Conservation (phyloP, 2,113 vertebrate species). For the Cephalopterus ornatus region DNA sequence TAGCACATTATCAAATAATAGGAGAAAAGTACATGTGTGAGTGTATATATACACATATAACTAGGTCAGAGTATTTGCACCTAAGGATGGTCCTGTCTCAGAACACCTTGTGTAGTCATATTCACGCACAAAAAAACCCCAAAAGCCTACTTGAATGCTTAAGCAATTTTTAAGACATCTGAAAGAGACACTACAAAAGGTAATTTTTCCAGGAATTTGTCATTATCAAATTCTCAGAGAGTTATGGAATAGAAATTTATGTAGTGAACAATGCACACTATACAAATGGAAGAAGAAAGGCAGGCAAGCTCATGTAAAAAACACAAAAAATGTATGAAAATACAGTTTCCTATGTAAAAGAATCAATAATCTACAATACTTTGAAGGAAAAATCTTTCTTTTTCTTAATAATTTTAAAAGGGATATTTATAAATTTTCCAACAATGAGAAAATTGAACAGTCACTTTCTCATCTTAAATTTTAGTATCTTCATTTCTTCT, state of each 20-base stretch:
- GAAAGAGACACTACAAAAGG: background rate
- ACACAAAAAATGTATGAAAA: background rate
- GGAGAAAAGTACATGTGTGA: accelerated
- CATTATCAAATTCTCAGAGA: background rate
- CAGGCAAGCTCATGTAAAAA: background rate
- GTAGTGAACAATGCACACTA: background rate
- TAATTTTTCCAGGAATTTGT: background rate
- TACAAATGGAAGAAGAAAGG: background rate
- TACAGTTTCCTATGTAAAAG: accelerated
- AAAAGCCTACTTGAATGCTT: background rate
- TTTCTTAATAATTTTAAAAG: background rate
- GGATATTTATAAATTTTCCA: background rate
- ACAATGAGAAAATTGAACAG: background rate
- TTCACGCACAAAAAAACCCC: background rate
- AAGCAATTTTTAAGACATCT: background rate
- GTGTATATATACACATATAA: background rate
- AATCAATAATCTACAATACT: background rate
- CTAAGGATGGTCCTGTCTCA: background rate
- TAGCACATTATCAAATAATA: background rate
- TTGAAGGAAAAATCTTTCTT: background rate
- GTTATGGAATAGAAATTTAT: background rate
- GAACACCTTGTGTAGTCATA: background rate
- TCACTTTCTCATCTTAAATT: background rate
- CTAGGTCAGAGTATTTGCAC: background rate
- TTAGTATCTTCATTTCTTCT: background rate